Evolutionary conservation across 2,888 invertebrate species (phyloP).

Genomic region (Polyommatus iphigenia): DNA sequence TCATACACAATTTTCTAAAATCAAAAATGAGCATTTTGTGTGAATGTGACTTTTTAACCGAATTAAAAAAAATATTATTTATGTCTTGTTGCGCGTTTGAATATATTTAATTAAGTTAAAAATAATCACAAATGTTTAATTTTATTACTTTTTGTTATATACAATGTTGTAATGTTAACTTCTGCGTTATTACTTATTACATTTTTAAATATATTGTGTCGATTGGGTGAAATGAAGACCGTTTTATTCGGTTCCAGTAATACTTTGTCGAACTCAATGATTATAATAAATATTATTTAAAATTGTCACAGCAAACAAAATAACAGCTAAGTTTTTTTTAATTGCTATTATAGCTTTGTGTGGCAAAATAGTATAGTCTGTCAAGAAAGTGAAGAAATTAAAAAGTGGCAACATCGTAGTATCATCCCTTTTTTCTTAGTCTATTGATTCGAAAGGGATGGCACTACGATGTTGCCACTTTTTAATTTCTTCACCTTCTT

Average conservation of each 20-base stretch:
- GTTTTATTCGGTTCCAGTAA: neutral
- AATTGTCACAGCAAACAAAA: neutral
- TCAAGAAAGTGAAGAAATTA: too few species aligned
- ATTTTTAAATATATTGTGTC: too few species aligned
- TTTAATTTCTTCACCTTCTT: too few species aligned
- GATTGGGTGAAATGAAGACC: neutral
- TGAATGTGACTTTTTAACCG: neutral
- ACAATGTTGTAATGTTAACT: too few species aligned
- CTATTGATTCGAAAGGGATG: too few species aligned
- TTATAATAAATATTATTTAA: neutral
- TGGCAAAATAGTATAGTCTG: neutral
- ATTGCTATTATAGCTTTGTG: neutral
- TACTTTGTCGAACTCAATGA: neutral
- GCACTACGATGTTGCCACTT: too few species aligned
- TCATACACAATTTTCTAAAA: conserved; percentile 3
- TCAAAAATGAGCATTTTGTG: neutral
- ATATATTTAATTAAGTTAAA: neutral
- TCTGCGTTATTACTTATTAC: too few species aligned
- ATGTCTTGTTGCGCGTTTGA: neutral
- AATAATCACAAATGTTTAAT: neutral
- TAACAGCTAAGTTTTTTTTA: neutral
- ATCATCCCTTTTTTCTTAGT: too few species aligned
- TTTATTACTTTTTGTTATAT: neutral
- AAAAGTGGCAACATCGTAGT: too few species aligned
- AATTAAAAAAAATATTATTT: neutral